Evolutionary conservation across 2,888 invertebrate genomes (phyloP), one percentile per base, ranked within the genome.

Genomic region (Ichneumoninae sp.): DNA sequence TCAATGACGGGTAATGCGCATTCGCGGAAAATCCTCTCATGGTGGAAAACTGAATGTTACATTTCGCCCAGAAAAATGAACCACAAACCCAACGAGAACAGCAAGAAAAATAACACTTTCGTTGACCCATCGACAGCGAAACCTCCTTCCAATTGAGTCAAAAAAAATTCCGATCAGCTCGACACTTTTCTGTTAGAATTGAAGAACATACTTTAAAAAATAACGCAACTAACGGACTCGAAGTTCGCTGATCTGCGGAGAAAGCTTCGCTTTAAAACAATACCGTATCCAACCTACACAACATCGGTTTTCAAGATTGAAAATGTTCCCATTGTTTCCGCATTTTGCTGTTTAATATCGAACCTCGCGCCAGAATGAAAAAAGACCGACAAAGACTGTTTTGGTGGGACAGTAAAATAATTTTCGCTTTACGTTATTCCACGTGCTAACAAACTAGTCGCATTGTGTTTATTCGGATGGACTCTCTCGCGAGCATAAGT

Each of bases 401-500:
- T 47, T 16, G 13, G 16, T 16, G 40, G 40, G 10, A 22, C 22
- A 22, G 22, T 22, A 22, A 22, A 57, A 54, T 54, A 8, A 54
- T 54, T 22, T 26, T 57, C 4, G n/a, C 22, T 66, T 10, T 2
- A 47, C 2, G 19, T 57, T 19, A 33, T 19, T 13, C 13, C 22
- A 10, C 1, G 19, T 16, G 54, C 22, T 68, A 69, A 75, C 66
- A 13, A 30, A 60, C 22, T 44, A 33, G 47, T 40, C 8, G 16
- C 54, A 36, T 19, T 57, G 22, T 36, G 60, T 68, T 70, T 71
- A 13, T 33, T 65, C n/a, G 47, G 36, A 66, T 68, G 50, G n/a
- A 54, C 22, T 76, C 22, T 76, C 36, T 47, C 47, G 52, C 44
- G 47, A 57, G 10, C 16, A 22, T 65, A n/a, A 71, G 57, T 75